Base-by-base conservation (phyloP, 1,140 invertebrate species). In the Drosophila azteca region DNA sequence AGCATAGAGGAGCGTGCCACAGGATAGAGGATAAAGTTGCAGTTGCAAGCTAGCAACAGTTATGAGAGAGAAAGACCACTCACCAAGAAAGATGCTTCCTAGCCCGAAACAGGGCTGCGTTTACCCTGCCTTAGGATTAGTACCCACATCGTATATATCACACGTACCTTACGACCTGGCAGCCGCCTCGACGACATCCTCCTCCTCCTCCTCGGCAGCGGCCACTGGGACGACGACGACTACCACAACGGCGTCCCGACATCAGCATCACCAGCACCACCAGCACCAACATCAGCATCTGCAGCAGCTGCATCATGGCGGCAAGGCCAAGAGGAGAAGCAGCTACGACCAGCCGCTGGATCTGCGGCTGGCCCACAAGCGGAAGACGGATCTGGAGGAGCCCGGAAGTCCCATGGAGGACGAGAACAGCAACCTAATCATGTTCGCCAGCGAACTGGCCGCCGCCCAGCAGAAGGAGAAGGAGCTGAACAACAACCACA, bases 11-110 rank as follows among this genome's bases (percentile, higher is more conserved):
- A 9, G 7, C 48, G 22, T 46, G 57, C 48, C 46, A 61, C 35
- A 51, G 60, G 15, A 29, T 51, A 52, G 11, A 29, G 15, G 35
- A 9, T 31, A 35, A 20, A 64, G 35, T 39, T 39, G 29, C 7
- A 31, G 29, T 31, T 31, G 31, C 31, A 35, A 9, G 35, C 3
- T 39, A 39, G 35, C 35, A 67, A 84, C 74, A 88, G 90, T 91
- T 85, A 96, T 96, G 95, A 94, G 95, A 92, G 95, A 96, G 92
- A 96, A 96, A 92, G 95, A 96, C 92, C 95, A 95, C 67, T 95
- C 94, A 81, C 95, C 95, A 65, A 93, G 95, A 87, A 96, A 96
- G 92, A 95, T 96, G 95, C 92, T 94, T 83, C 94, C 94, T 85
- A 95, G 94, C 84, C 95, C 95, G 43, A 95, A 95, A 89, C 95